These are phyloP conservation scores for Drosophila parthenogenetica DNA, from an alignment of 2,888 invertebrate genomes.

Conservation along the genomic window DNA sequence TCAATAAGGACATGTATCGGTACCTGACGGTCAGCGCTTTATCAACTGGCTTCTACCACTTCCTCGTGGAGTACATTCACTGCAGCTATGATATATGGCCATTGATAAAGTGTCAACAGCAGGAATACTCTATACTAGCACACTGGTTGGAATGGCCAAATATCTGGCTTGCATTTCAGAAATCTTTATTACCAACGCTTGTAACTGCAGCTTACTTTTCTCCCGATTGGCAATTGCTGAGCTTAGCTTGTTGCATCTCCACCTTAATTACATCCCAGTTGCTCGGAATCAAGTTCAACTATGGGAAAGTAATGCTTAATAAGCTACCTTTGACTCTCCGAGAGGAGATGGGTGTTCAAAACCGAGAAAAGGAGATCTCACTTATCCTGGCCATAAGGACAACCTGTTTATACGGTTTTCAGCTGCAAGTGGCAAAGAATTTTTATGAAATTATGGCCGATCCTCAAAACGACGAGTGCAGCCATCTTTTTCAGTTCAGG, in stretches of 20 bases:
- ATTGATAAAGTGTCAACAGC: background rate
- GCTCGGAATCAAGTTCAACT: background rate
- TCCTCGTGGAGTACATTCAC: background rate
- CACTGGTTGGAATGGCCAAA: background rate
- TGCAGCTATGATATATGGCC: background rate
- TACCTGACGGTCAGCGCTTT: conserved; percentile 9
- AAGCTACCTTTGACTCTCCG: conserved; percentile 13
- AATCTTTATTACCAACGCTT: background rate
- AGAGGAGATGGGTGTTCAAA: background rate
- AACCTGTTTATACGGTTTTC: conserved; percentile 13
- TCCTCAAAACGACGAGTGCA: rapidly evolving
- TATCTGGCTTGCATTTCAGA: background rate
- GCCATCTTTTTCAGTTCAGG: conserved; percentile 5
- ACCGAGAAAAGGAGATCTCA: background rate
- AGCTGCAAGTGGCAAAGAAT: conserved; percentile 18
- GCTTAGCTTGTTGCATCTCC: background rate
- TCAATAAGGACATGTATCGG: background rate
- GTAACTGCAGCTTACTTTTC: background rate
- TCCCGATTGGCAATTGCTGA: conserved; percentile 12
- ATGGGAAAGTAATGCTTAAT: background rate
- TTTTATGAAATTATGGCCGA: conserved; percentile 5
- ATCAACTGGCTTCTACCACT: conserved; percentile 11
- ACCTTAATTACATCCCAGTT: conserved; percentile 19
- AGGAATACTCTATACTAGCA: background rate
- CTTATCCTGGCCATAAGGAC: background rate